These are phyloP conservation scores for Emesis russula DNA, from an alignment of 2,888 invertebrate genomes.

Conservation along the genomic window DNA sequence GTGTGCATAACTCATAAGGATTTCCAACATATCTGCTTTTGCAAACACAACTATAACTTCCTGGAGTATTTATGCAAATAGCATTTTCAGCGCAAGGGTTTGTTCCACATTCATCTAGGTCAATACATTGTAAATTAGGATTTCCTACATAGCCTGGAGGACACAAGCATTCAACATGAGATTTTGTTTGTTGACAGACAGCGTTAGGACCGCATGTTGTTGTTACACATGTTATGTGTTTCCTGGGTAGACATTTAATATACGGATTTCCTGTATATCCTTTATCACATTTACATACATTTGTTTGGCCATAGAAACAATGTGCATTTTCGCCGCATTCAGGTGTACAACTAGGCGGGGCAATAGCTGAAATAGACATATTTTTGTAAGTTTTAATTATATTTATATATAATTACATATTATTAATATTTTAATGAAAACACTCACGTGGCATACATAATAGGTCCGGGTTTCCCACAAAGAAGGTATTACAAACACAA, in stretches of 20 bases:
- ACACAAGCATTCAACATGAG: conserved; percentile 98
- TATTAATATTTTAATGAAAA: conserved; percentile 29
- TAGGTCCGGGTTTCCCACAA: conserved; percentile 99
- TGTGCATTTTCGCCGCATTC: conserved; percentile 98
- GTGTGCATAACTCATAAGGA: conserved; percentile 98
- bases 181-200: conserved; percentile 98
- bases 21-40: conserved; percentile 98
- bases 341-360: conserved; percentile 98
- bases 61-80: conserved; percentile 99
- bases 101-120: conserved; percentile 98
- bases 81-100: conserved; percentile 98
- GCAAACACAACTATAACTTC: conserved; percentile 99
- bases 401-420: conserved; percentile 36
- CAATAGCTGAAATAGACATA: conserved; percentile 96
- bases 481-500: conserved; percentile 99
- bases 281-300: conserved; percentile 98
- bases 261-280: conserved; percentile 99
- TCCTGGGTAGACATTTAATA: conserved; percentile 97
- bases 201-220: conserved; percentile 98
- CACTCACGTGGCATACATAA: conserved; percentile 99
- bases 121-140: conserved; percentile 98
- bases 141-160: conserved; percentile 98
- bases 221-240: conserved; percentile 97
- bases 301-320: conserved; percentile 98
- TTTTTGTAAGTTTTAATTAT: conserved; percentile 29